phyloP scores from a whole-genome alignment of 2,888 invertebrate genomes.

The Melanargia galathea region DNA sequence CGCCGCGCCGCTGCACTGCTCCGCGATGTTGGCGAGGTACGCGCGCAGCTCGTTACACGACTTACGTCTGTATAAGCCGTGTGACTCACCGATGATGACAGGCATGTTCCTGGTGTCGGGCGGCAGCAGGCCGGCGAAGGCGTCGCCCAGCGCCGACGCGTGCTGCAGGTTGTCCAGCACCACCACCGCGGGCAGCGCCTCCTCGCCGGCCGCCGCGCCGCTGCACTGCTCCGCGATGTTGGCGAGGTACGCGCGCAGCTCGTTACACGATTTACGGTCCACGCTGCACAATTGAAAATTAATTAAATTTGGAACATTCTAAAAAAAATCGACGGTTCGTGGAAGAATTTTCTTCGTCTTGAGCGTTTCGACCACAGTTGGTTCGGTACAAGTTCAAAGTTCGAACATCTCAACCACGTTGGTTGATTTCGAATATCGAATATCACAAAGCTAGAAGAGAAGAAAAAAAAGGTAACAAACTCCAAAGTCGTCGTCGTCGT shows the following conservation, averaged over 20 bases:
- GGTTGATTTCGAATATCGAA: no score
- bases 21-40: no score
- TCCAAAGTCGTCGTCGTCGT: no score
- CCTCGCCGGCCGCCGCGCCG: conserved; percentile 84
- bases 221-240: conserved; percentile 97
- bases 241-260: conserved; percentile 94
- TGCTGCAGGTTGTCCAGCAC: conserved; percentile 98
- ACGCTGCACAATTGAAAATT: conserved; percentile 82
- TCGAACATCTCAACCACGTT: no score
- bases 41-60: no score
- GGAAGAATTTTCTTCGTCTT: no score
- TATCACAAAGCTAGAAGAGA: no score
- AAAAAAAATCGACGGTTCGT: no score
- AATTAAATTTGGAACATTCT: not conserved
- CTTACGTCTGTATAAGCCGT: not conserved
- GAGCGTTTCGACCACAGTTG: no score
- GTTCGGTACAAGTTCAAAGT: no score
- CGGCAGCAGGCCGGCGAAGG: conserved; percentile 93
- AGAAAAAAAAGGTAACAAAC: no score
- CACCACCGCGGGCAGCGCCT: conserved; percentile 93
- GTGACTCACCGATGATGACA: conserved; percentile 87
- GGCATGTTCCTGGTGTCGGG: conserved; percentile 92
- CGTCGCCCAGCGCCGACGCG: conserved; percentile 94
- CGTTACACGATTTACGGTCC: conserved; percentile 97
- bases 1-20: conserved; percentile 90